Conservation (phyloP, 2,113 vertebrate genomes). For the Alces alces region DNA sequence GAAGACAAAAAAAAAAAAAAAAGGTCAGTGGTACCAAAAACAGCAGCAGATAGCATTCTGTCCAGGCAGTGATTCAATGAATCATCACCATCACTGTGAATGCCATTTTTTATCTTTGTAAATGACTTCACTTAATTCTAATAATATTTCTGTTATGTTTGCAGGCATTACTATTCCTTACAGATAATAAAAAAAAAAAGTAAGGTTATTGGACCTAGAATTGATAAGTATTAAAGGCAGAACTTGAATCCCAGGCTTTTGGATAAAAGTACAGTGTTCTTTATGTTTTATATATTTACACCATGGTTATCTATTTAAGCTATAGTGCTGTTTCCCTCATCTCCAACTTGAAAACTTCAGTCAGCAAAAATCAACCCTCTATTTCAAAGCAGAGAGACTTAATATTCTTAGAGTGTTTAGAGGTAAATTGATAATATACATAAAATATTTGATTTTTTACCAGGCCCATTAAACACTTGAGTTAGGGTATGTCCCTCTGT, state of each 20-base stretch:
- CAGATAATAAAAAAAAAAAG: background rate
- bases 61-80: background rate
- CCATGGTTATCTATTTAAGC: background rate
- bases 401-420: background rate
- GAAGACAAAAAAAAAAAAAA: background rate
- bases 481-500: background rate
- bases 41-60: background rate
- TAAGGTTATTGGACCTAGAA: background rate
- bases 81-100: background rate
- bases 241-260: background rate
- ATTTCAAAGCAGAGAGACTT: background rate
- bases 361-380: background rate
- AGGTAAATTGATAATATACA: background rate
- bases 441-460: background rate
- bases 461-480: background rate
- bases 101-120: background rate
- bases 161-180: background rate
- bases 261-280: background rate
- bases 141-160: background rate
- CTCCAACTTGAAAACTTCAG: background rate
- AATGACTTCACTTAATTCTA: background rate
- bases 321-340: background rate
- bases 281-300: background rate
- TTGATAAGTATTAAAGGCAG: background rate
- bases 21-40: background rate